phyloP scores from a whole-genome alignment of 2,888 invertebrate species.

The Mythimna loreyi region DNA sequence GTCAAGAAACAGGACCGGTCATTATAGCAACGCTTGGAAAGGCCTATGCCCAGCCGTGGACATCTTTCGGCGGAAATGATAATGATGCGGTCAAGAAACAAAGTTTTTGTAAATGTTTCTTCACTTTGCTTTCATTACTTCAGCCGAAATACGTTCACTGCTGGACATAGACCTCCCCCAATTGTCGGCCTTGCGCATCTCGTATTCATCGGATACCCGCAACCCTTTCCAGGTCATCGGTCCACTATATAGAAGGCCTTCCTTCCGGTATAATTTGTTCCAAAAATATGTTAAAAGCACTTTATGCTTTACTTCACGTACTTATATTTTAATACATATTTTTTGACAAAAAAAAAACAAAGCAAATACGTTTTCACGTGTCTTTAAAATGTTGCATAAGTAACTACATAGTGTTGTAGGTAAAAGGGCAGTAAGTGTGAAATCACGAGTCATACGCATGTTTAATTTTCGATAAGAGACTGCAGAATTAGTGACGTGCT shows the following conservation, averaged over 20 bases:
- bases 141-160: no score
- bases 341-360: neutral
- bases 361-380: slow-evolving; percentile 1
- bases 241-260: no score
- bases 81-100: neutral
- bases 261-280: no score
- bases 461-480: slow-evolving; percentile 31
- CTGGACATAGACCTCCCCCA: no score
- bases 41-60: no score
- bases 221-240: no score
- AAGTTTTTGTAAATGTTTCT: no score
- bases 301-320: neutral
- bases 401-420: neutral
- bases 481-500: slow-evolving; percentile 28
- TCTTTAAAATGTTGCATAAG: neutral
- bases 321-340: neutral
- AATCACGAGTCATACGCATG: slow-evolving; percentile 32
- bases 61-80: no score
- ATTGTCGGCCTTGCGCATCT: no score
- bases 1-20: neutral
- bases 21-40: no score
- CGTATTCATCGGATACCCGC: no score
- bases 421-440: slow-evolving; percentile 26
- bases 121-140: no score
- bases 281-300: neutral